Conservation (phyloP, 2,797 vertebrate genomes). For the Macroramphosus scolopax region DNA sequence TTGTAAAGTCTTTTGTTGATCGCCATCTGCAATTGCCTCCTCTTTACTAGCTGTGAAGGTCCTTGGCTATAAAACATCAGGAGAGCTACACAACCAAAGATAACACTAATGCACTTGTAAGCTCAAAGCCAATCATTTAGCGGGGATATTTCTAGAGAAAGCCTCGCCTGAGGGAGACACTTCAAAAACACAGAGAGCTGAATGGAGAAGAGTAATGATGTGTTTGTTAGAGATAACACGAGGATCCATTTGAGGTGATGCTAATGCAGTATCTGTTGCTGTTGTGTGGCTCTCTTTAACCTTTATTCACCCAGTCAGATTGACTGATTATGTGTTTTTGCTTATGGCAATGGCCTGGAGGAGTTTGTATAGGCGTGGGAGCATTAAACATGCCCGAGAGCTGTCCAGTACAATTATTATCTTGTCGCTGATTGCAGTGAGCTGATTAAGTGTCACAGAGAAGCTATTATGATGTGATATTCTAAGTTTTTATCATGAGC, state of each 20-base stretch:
- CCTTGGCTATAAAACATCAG: conserved; percentile 45
- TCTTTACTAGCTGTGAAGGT: conserved; percentile 39
- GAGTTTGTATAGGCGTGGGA: conserved; percentile 23
- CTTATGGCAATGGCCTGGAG: conserved; percentile 20
- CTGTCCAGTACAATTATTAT: conserved; percentile 12
- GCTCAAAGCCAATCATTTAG: conserved; percentile 58
- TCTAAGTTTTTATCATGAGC: conserved; percentile 1
- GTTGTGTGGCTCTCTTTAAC: conserved; percentile 24
- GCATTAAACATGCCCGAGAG: conserved; percentile 26
- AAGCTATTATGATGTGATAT: neutral
- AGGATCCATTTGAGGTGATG: conserved; percentile 40
- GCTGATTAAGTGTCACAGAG: neutral
- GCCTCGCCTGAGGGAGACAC: conserved; percentile 36
- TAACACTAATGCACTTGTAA: conserved; percentile 60
- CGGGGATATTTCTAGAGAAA: conserved; percentile 48
- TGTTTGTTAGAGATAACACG: conserved; percentile 51
- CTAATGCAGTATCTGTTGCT: conserved; percentile 22
- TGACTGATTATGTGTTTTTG: conserved; percentile 40
- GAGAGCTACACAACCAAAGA: conserved; percentile 46
- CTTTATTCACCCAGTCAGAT: conserved; percentile 24
- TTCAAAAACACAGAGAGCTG: conserved; percentile 50
- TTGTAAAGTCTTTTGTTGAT: conserved; percentile 38
- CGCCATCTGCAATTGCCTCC: conserved; percentile 20
- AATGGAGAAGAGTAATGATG: conserved; percentile 54
- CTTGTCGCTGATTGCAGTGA: conserved; percentile 18